Evolutionary conservation across 2,113 vertebrate species (phyloP), one percentile per base, ranked within the genome.

Genomic region (Motacilla alba): DNA sequence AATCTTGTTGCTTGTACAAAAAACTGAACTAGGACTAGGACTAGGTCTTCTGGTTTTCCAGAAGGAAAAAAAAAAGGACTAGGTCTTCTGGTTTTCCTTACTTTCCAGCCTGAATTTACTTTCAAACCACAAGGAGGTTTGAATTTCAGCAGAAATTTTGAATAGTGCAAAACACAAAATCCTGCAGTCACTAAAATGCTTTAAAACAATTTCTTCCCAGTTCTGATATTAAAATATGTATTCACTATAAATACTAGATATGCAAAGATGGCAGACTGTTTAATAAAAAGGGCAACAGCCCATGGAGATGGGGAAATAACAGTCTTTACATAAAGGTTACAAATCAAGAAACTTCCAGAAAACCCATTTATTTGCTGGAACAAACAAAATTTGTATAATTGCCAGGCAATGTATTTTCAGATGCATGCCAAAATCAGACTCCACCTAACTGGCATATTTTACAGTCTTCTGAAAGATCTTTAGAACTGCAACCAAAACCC

Each of bases 141-240:
- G 80, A 8, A 23, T 26, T 70, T 50, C 50, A 62, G 26, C 26
- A 93, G 43, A 75, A 83, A 30, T 43, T 27, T 28, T 52, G 22
- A 68, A 67, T 50, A 27, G 26, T 10, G 4, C 10, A 87, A 53
- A 74, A 2, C 0, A 0, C 6, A 24, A 23, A 50, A 63, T 46
- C 69, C 35, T 11, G 17, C 6, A 9, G 18, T 39, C 21, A 46
- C 4, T 63, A 33, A 46, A 91, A 62, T 4, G 4, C 8, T 74
- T 59, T 8, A 58, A 46, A 59, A 70, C 2, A 15, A 35, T 69
- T 83, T 89, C 7, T 58, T 79, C 14, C 30, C 15, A 58, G 14
- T 17, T 69, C 21, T 31, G 30, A 59, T 49, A 30, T 28, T 53
- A 41, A 69, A 78, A 37, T 37, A 58, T 16, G 1, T 22, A 21